Conservation (phyloP, 2,113 vertebrate species). For the Pseudorasbora parva region DNA sequence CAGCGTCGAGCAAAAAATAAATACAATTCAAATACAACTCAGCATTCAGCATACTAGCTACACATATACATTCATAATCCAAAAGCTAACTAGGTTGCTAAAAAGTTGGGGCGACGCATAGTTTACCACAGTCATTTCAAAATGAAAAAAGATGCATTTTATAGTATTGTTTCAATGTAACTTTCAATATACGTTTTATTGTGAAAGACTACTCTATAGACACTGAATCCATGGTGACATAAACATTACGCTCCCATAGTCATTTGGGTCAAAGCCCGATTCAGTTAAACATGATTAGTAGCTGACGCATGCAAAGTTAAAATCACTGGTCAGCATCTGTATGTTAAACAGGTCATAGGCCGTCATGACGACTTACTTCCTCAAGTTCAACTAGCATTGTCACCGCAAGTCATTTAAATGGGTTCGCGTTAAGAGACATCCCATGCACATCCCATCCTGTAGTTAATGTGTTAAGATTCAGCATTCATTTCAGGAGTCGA, state of each 20-base stretch:
- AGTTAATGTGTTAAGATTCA: conserved; percentile 1
- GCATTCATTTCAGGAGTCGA: neutral
- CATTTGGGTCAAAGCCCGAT: conserved; percentile 13
- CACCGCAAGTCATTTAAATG: neutral
- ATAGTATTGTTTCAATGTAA: too few species aligned
- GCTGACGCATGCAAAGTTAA: neutral
- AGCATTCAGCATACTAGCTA: too few species aligned
- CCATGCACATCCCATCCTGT: neutral
- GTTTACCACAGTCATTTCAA: neutral
- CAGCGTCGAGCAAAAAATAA: neutral
- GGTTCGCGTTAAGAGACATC: neutral
- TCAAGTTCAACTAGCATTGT: neutral
- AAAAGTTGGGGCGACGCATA: neutral
- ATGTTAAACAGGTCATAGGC: neutral
- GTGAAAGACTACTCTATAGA: neutral
- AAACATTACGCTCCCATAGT: neutral
- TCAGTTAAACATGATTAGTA: conserved; percentile 23
- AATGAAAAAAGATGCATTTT: neutral
- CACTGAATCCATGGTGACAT: neutral
- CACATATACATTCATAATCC: neutral
- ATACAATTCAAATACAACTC: too few species aligned
- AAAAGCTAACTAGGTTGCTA: neutral
- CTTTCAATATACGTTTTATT: too few species aligned
- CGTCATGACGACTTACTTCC: neutral
- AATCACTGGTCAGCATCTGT: conserved; percentile 14